Base-by-base conservation (phyloP, 2,888 invertebrate genomes). In the Orthosia gracilis region DNA sequence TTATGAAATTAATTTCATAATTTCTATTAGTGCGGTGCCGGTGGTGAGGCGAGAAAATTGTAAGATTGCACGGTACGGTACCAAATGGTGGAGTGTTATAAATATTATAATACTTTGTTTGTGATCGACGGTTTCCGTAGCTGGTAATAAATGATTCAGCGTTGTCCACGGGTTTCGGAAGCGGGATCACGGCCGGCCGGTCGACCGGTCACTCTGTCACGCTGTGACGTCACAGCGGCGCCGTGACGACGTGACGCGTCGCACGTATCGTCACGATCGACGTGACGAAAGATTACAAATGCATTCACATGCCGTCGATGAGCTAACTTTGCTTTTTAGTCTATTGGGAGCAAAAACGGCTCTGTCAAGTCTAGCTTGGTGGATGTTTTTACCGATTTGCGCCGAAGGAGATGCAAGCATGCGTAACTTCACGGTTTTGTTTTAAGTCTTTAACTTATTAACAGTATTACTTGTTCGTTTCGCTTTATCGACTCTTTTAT, bases 101-200 rank as follows among this genome's bases (percentile, higher is more conserved):
- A 77, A 82, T 72, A 80, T 85, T 84, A 78, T 80, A 82, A 85
- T 85, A 69, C 80, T 80, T 77, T 85, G 86, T 82, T 87, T 83
- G 85, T 84, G 85, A 87, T 82, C 83, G 81, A 79, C 77, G 80
- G 76, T 79, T 83, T 77, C 79, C 81, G 73, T 55, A 64, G 81
- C 71, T 40, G 23, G 85, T 69, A 89, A 91, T 91, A 90, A 91
- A 91, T 90, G 90, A 91, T 90, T 91, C 89, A 87, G 86, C 72
- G 45, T 54, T 45, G 59, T 80, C 78, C 77, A 74, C 73, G 69
- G 71, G 76, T 69, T 76, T 67, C 21, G 61, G 77, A 64, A 40
- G 58, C 69, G 77, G 66, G 76, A 69, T 69, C 69, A 73, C 61
- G 73, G 68, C 64, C 68, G 69, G 67, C 45, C 62, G 40, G 40